Conservation (phyloP, 2,888 invertebrate genomes). For the Chironomus riparius region DNA sequence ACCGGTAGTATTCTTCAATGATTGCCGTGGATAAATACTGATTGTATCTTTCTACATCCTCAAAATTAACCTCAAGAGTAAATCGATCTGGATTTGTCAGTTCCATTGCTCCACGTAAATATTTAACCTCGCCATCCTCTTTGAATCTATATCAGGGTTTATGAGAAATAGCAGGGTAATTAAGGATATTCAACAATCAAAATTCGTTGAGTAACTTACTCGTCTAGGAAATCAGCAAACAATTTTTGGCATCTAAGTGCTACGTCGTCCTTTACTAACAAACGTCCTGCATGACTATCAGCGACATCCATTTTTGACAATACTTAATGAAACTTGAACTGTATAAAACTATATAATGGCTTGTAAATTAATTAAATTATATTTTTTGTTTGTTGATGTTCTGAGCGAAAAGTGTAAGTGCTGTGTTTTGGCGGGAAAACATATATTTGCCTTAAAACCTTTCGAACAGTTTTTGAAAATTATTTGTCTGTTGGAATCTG, state of each 20-base stretch:
- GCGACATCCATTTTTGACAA: slow-evolving; percentile 66
- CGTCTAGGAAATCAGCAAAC: slow-evolving; percentile 92
- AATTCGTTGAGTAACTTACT: slow-evolving; percentile 52
- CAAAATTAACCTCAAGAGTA: slow-evolving; percentile 85
- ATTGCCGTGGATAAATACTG: slow-evolving; percentile 87
- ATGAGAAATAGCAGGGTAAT: slow-evolving; percentile 29
- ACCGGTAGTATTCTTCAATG: slow-evolving; percentile 82
- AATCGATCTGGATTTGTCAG: slow-evolving; percentile 80
- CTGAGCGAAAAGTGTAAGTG: too few species aligned
- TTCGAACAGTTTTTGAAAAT: too few species aligned
- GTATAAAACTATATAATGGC: not conserved
- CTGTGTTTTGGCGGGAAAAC: too few species aligned
- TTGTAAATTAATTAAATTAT: not conserved
- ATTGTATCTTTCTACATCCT: slow-evolving; percentile 89
- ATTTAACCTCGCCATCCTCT: slow-evolving; percentile 82
- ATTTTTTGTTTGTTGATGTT: not conserved
- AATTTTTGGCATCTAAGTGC: slow-evolving; percentile 89
- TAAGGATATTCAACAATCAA: not conserved
- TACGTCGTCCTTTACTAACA: slow-evolving; percentile 79
- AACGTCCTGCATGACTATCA: slow-evolving; percentile 62
- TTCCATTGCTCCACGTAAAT: slow-evolving; percentile 72
- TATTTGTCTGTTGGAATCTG: too few species aligned
- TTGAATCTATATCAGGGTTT: slow-evolving; percentile 54
- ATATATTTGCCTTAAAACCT: too few species aligned
- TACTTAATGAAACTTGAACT: not conserved